Base-by-base conservation (phyloP, 2,888 invertebrate species). In the Scelioninae gen. 2 region DNA sequence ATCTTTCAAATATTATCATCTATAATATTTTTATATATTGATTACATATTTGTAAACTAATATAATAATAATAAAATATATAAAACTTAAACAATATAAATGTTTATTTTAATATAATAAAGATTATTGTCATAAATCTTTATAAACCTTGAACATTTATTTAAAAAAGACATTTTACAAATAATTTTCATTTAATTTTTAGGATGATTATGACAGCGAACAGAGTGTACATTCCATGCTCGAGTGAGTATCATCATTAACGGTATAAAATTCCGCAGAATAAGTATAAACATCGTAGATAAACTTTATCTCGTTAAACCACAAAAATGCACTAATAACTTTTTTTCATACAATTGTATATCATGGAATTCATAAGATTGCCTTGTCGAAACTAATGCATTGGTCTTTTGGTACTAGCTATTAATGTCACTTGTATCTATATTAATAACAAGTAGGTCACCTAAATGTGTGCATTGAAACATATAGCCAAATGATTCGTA, bases 171-270 rank as follows among this genome's bases (percentile, higher is more conserved):
- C 16, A 39, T n/a, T 16, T 31, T 9, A 43, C 10, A 41, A 57
- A 28, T 63, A 46, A 48, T 75, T 85, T 84, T 85, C 80, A 85
- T 79, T 80, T 83, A 82, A 80, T 78, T 90, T 90, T 77, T 88
- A 94, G 94, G 93, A 91, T 80, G 93, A 93, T 86, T 92, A 92
- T 86, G 93, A 94, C 87, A 92, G 91, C 79, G 92, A 93, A 86
- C 90, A 93, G 70, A 91, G 92, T 86, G 91, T 93, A 76, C 91
- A 93, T 86, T 89, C 89, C 82, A 90, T 93, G 86, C 90, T 92
- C 82, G 92, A 93, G 94, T 94, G 89, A 94, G 94, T 93, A 86
- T 73, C 45, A 13, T 41, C 37, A 41, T 35, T 58, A 73, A 50
- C 39, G 57, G 61, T 67, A 69, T 50, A 55, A 63, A 58, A 68